phyloP scores from a whole-genome alignment of 2,888 invertebrate genomes.

The Nasonovia ribisnigri region DNA sequence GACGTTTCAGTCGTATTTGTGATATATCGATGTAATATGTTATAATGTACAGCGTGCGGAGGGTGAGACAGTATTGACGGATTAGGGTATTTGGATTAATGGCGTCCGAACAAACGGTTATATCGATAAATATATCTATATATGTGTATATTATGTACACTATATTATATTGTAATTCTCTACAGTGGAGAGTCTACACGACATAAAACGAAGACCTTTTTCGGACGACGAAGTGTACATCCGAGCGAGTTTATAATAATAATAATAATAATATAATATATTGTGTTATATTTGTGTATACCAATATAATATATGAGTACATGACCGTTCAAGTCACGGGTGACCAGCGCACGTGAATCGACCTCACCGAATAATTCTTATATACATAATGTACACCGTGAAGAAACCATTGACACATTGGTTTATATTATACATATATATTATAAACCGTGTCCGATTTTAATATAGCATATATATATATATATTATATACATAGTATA shows the following conservation, averaged over 20 bases:
- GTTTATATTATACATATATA: not conserved
- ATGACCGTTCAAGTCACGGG: not conserved
- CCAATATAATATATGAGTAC: not conserved
- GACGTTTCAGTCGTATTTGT: not conserved
- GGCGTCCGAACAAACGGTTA: slow-evolving; percentile 22
- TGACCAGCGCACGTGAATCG: not conserved
- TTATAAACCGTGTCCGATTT: not conserved
- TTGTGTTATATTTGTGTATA: not conserved
- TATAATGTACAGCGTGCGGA: not conserved
- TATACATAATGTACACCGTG: not conserved
- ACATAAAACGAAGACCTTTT: slow-evolving; percentile 30
- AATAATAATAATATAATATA: not conserved
- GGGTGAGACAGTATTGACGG: slow-evolving; percentile 53
- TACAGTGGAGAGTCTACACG: no score
- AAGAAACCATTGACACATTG: not conserved
- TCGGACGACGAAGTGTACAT: not conserved
- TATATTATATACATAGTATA: not conserved
- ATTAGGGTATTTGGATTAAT: slow-evolving; percentile 48
- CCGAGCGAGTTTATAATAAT: not conserved
- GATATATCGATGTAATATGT: not conserved
- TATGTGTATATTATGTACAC: not conserved
- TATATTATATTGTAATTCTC: not conserved
- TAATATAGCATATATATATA: not conserved
- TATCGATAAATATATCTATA: not conserved
- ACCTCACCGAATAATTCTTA: slow-evolving; percentile 8